A percentile compares a stretch with the other conserved stretches of the same genome.
phyloP scores from a whole-genome alignment of 2,113 vertebrate genomes.

The Solea senegalensis region DNA sequence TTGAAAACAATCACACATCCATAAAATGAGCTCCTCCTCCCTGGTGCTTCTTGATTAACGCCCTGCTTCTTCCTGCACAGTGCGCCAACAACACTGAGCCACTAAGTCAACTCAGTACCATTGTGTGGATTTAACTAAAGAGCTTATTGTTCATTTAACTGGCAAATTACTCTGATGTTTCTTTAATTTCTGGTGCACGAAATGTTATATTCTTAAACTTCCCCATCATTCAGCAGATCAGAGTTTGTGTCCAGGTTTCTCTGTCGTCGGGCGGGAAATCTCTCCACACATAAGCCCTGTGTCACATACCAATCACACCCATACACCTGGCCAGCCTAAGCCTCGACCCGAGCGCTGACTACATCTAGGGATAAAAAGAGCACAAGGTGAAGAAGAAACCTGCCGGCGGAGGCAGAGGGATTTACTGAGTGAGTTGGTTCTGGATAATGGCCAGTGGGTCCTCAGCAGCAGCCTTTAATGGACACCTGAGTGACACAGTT shows the following conservation, averaged over 20 bases:
- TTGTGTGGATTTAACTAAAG: constrained; percentile 11
- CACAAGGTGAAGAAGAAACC: constrained; percentile 55
- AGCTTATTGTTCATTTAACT: too few relatives aligned
- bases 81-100: constrained; percentile 30
- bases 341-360: constrained; percentile 58
- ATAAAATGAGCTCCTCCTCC: constrained; percentile 47
- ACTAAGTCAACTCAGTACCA: constrained; percentile 23
- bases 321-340: constrained; percentile 53
- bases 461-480: constrained; percentile 58
- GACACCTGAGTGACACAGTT: constrained; percentile 65
- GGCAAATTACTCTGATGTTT: neutral
- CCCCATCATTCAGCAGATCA: constrained; percentile 34
- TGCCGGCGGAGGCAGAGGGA: constrained; percentile 44
- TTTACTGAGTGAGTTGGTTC: constrained; percentile 50
- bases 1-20: constrained; percentile 42
- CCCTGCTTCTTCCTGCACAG: constrained; percentile 42
- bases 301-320: constrained; percentile 54
- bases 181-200: neutral
- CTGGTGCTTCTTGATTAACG: constrained; percentile 46
- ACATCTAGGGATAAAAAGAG: constrained; percentile 61
- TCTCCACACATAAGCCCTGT: constrained; percentile 29
- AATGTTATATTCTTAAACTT: constrained; percentile 15
- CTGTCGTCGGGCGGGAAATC: constrained; percentile 60
- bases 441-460: constrained; percentile 55
- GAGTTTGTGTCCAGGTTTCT: constrained; percentile 15